Percentiles rank a stretch among this genome's conserved stretches.
Evolutionary conservation across 2,113 vertebrate genomes (phyloP).

Genomic region (Sapayoa aenigma): DNA sequence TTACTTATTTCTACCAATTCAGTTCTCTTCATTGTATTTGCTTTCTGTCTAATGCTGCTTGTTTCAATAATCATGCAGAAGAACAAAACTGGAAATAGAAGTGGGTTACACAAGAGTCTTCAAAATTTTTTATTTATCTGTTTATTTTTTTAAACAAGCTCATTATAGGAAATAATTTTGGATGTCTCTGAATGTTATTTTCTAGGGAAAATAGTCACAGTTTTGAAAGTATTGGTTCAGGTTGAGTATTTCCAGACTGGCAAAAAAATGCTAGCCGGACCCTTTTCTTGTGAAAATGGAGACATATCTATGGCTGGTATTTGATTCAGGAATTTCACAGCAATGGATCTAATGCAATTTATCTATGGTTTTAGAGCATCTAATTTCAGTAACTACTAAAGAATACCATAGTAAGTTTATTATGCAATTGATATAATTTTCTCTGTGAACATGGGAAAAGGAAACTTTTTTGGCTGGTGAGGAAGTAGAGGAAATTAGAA

Average conservation of each 20-base stretch:
- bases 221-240: not conserved
- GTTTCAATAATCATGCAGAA: not conserved
- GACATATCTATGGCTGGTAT: not conserved
- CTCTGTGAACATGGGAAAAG: not conserved
- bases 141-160: not conserved
- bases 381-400: not conserved
- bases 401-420: not conserved
- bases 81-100: not conserved
- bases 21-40: not conserved
- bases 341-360: not conserved
- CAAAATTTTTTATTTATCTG: not conserved
- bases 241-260: not conserved
- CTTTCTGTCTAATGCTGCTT: not conserved
- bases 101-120: not conserved
- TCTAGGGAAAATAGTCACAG: not conserved
- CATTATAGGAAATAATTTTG: not conserved
- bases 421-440: not conserved
- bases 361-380: not conserved
- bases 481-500: not conserved
- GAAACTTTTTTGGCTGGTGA: not conserved
- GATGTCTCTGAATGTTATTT: not conserved
- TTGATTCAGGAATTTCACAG: conserved; percentile 32
- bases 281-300: conserved; percentile 10
- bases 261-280: not conserved
- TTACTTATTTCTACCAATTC: not conserved